Evolutionary conservation across 2,888 invertebrate genomes (phyloP), one percentile per base, ranked within the genome.

Genomic region (Dynastes grantii): DNA sequence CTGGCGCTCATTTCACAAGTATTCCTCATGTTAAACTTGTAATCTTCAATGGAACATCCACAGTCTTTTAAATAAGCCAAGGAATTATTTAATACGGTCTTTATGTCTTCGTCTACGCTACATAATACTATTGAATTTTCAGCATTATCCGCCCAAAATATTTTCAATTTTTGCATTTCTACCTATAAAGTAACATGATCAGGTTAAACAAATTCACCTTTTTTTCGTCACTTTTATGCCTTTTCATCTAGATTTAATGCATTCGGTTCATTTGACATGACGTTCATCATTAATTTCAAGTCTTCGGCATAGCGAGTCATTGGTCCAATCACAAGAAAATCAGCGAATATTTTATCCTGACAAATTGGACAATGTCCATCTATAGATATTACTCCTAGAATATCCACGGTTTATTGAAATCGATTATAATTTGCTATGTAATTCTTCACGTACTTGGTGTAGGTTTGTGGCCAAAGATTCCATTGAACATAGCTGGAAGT

Each of bases 251-350:
- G 85, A 55, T 88, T 88, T 53, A 92, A 83, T 64, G 87, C 61
- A 0, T 91, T 89, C 83, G 93, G 92, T n/a, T 79, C 55, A 37
- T 75, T 76, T 32, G 90, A 90, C 84, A 96, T 90, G 27, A 94
- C 92, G 85, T 93, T 94, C 55, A 97, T 89, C 81, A 97, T 89
- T 0, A 96, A 90, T 0, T 93, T 90, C 79, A 98, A 88, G 88
- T 98, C 98, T 83, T 93, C 92, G 9, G 97, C 95, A 86, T 97
- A 97, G 79, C 98, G 92, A 53, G 94, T 92, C 91, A 98, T 93
- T 0, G 98, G 97, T 1, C 97, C 98, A 58, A 97, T 91, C 32
- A 94, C 92, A 76, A 97, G 94, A 86, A 92, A 91, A 51, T 92
- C 91, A 90, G 94, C 95, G 8, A 91, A 90, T 32, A 92, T 90